Evolutionary conservation across 2,113 vertebrate species (phyloP).

Genomic region (Stigmatopora nigra): DNA sequence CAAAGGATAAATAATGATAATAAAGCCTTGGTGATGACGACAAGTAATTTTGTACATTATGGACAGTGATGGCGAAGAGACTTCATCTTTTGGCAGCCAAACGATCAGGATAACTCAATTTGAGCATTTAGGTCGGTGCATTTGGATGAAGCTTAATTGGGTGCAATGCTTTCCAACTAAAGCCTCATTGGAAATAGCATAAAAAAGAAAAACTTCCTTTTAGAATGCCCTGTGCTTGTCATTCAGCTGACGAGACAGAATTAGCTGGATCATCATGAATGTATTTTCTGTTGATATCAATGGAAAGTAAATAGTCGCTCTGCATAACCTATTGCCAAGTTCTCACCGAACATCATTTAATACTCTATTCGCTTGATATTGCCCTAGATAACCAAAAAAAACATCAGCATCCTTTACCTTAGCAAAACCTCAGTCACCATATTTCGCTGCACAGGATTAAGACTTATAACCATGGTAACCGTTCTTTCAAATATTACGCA

Average conservation of each 20-base stretch:
- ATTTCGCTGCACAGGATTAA: slow-evolving; percentile 30
- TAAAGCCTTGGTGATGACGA: neutral
- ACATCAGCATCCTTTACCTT: slow-evolving; percentile 10
- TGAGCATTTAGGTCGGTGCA: neutral
- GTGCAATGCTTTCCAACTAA: too few species aligned
- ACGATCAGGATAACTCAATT: neutral
- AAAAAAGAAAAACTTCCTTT: too few species aligned
- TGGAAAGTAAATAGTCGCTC: neutral
- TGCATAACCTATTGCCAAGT: neutral
- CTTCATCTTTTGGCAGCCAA: neutral
- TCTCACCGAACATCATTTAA: neutral
- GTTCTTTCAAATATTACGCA: slow-evolving; percentile 44
- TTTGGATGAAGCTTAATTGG: neutral
- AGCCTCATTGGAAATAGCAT: too few species aligned
- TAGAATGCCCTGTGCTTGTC: too few species aligned
- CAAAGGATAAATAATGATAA: slow-evolving; percentile 18
- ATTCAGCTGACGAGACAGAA: too few species aligned
- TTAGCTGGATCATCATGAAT: neutral
- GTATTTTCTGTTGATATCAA: neutral
- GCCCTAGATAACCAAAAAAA: slow-evolving; percentile 11
- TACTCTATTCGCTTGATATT: slow-evolving; percentile 8
- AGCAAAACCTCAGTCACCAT: slow-evolving; percentile 13
- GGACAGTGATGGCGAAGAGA: neutral
- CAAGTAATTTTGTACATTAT: slow-evolving; percentile 17
- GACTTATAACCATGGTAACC: slow-evolving; percentile 55